These are phyloP conservation scores for Gymnothorax javanicus DNA, from an alignment of 2,797 vertebrate genomes.

Conservation along the genomic window DNA sequence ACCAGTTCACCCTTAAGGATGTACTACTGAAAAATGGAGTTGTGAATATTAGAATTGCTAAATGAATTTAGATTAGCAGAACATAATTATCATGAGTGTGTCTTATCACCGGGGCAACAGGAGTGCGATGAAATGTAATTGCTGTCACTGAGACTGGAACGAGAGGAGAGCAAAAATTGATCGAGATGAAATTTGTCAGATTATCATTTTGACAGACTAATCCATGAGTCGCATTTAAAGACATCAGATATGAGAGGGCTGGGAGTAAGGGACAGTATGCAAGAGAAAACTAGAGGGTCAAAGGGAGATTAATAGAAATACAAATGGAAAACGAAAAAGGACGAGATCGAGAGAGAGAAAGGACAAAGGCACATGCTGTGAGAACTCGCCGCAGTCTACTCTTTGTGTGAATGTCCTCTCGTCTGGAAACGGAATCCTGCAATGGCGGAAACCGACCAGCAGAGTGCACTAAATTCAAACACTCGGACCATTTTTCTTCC, in stretches of 20 bases:
- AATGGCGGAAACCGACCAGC: background rate
- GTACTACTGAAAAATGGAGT: background rate
- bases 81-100: background rate
- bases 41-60: background rate
- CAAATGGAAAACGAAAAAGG: too few relatives aligned
- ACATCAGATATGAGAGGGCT: background rate
- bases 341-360: background rate
- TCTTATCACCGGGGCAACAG: background rate
- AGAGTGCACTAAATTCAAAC: background rate
- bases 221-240: background rate
- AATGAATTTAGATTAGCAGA: background rate
- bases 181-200: background rate
- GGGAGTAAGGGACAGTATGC: background rate
- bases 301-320: background rate
- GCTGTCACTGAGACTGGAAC: background rate
- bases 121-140: background rate
- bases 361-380: background rate
- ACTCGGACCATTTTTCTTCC: background rate
- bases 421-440: background rate
- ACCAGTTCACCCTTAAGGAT: background rate
- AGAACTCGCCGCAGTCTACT: background rate
- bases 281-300: background rate
- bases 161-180: background rate
- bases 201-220: background rate
- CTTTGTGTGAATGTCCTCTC: background rate